Base-by-base conservation (phyloP, 2,797 vertebrate genomes). In the Valencia hispanica region DNA sequence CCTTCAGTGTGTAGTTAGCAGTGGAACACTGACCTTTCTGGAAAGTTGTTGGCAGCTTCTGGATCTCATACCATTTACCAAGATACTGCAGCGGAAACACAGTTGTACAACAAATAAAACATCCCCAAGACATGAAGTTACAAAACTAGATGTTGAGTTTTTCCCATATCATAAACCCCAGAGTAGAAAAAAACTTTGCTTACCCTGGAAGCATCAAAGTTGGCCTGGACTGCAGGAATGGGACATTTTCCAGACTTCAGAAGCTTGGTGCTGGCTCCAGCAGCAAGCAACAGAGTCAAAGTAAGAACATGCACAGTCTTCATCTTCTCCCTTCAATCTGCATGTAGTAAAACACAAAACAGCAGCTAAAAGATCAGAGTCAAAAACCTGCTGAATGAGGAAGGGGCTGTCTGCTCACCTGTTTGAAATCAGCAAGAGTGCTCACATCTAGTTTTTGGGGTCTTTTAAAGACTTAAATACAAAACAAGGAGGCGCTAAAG, bases 31-130 rank as follows among this genome's bases (percentile, higher is more conserved):
- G 90, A 71, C 96, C 96, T 69, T 91, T 94, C 92, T 97, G 96
- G 43, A 96, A 97, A 47, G 8, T 36, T 3, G 84, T 81, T 0
- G 95, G 95, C 72, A 97, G 93, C 88, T 95, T 97, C 91, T 94
- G 80, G 79, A 97, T 96, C 93, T 96, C 96, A 0, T 95, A 96
- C 96, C 97, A 97, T 84, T 85, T 95, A 66, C 97, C 97, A 70
- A 96, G 53, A 79, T 96, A 97, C 97, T 97, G 91, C 53, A 15
- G 39, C 15, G 5, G 25, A 43, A 43, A 25, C 65, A 68, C 5
- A n/a, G 3, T 43, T 9, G 27, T 43, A 39, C 20, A 14, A 4
- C 20, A 41, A 63, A 36, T 10, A 41, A 41, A 80, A 61, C 14
- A 84, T 36, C 22, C 72, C 9, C 74, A 27, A n/a, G 39, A 27